Conservation (phyloP, 2,888 invertebrate genomes). For the Synanthedon andrenaeformis region DNA sequence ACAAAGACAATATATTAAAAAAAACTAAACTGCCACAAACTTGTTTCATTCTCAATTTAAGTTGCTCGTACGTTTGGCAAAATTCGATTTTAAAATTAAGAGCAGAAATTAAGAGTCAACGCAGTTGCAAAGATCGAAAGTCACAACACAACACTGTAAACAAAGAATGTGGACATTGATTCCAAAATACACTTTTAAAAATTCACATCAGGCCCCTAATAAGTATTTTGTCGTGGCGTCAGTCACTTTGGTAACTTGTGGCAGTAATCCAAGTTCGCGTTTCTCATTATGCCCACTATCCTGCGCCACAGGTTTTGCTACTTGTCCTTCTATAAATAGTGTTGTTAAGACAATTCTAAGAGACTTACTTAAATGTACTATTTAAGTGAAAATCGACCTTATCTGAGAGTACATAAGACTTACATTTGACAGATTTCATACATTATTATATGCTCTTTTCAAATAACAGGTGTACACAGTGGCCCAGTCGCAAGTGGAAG, state of each 20-base stretch:
- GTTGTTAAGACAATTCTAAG: slow-evolving; percentile 15
- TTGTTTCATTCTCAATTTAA: too few relatives aligned
- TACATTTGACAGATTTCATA: background rate
- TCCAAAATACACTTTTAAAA: too few relatives aligned
- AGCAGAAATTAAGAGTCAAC: too few relatives aligned
- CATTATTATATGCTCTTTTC: slow-evolving; percentile 14
- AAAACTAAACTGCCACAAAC: too few relatives aligned
- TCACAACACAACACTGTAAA: too few relatives aligned
- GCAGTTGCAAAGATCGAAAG: too few relatives aligned
- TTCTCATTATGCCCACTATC: slow-evolving; percentile 44
- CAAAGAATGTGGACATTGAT: too few relatives aligned
- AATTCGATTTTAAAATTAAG: too few relatives aligned
- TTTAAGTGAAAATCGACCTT: slow-evolving; percentile 16
- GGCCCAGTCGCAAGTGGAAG: slow-evolving; percentile 51
- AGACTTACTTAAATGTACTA: slow-evolving; percentile 10
- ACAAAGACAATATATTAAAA: too few relatives aligned
- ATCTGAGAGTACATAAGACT: slow-evolving; percentile 10
- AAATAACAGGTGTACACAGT: slow-evolving; percentile 21
- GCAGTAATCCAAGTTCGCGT: slow-evolving; percentile 40
- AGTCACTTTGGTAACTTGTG: slow-evolving; percentile 29
- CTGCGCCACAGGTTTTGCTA: slow-evolving; percentile 57
- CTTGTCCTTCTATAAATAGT: slow-evolving; percentile 60
- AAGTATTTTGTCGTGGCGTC: slow-evolving; percentile 9
- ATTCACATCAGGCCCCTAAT: too few relatives aligned
- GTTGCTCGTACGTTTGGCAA: too few relatives aligned